Conservation (phyloP, 2,113 vertebrate species). For the Hippocampus barbouri region DNA sequence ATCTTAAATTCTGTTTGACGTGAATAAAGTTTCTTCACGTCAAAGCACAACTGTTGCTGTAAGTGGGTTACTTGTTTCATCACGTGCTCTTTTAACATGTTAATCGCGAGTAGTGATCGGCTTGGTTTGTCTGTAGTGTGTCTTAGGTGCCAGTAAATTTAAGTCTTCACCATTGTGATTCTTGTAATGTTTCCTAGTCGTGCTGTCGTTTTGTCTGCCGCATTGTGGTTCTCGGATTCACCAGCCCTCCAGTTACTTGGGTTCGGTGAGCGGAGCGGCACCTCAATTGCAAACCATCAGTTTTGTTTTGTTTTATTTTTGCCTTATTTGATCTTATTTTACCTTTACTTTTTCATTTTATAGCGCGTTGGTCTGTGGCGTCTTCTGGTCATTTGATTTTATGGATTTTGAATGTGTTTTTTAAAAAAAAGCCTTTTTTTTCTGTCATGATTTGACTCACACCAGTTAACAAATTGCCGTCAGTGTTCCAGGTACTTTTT, state of each 20-base stretch:
- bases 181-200: constrained; percentile 16
- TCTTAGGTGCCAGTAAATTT: not conserved
- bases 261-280: constrained; percentile 8
- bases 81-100: constrained; percentile 8
- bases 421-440: too few species aligned
- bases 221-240: constrained; percentile 27
- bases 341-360: too few species aligned
- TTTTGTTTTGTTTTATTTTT: too few species aligned
- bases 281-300: not conserved
- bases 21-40: constrained; percentile 1
- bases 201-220: constrained; percentile 14
- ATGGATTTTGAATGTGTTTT: too few species aligned
- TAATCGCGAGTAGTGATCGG: not conserved
- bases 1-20: not conserved
- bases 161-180: constrained; percentile 18
- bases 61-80: constrained; percentile 23
- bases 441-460: too few species aligned
- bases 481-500: too few species aligned
- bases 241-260: not conserved
- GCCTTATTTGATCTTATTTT: too few species aligned
- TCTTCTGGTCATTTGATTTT: too few species aligned
- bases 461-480: too few species aligned
- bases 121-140: constrained; percentile 27
- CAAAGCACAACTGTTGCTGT: constrained; percentile 20
- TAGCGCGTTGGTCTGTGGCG: too few species aligned